Base-by-base conservation (phyloP, 1,140 invertebrate species). In the Drosophila grimshawi region DNA sequence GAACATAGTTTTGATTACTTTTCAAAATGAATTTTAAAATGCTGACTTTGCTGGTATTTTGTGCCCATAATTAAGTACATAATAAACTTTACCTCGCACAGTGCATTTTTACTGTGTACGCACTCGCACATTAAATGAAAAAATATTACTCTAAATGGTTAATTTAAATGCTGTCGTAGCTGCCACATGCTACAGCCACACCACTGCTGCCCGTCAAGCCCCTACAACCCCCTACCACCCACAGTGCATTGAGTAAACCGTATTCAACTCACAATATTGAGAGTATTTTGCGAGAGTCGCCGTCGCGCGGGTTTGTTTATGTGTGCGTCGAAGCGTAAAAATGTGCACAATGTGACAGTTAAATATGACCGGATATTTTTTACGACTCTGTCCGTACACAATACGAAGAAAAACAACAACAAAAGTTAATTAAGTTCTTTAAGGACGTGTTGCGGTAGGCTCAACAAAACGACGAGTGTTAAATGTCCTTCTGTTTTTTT, bases 271-370 rank as follows among this genome's bases (percentile, higher is more conserved):
- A 81, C 82, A 86, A 63, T 88, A 80, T 71, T 88, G 76, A 55
- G 83, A 55, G 73, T 73, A 82, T 80, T 88, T 79, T 67, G 76
- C 61, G 77, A 76, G 60, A 71, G 72, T 76, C 80, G 72, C 61
- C 49, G 76, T 57, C 49, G 29, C 66, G 83, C 68, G 83, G 80
- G 66, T 83, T 83, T 88, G 83, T 86, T 86, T 88, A 88, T 88
- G 80, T 75, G 76, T 88, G 57, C 67, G 76, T 56, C 72, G 83
- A 88, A 76, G 83, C 80, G 76, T 88, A 77, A 86, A 86, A 88
- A 88, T 76, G 78, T 83, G 69, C 72, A 72, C 72, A 80, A 64
- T 88, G 83, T 74, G 82, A 86, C 82, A 86, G 83, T 86, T 86
- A 86, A 86, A 86, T 88, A 82, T 86, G 70, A 80, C 57, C 51